phyloP scores from a whole-genome alignment of 92 coral and sea anemone species.

The Palythoa grandiflora region DNA sequence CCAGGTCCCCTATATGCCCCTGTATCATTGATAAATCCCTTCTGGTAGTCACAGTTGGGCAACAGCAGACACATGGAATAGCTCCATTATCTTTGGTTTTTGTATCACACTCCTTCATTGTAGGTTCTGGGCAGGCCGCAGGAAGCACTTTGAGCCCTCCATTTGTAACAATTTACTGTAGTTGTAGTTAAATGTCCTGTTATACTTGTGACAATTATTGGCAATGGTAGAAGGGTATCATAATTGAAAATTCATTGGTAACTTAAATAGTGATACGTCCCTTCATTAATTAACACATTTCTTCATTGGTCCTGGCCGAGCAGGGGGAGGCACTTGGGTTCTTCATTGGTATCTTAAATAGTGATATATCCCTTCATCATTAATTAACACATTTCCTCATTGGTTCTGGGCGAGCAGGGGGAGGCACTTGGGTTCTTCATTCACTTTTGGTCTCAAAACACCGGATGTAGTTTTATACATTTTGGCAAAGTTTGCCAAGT shows the following conservation, averaged over 20 bases:
- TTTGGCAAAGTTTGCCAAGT: slow-evolving; percentile 1
- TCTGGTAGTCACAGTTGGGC: background rate
- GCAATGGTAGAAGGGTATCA: background rate
- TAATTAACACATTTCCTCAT: no score
- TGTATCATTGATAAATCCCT: background rate
- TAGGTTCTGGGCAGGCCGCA: background rate
- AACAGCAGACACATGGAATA: background rate
- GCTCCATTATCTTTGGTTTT: background rate
- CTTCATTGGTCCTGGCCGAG: background rate
- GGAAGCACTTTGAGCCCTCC: background rate
- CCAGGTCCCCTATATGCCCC: no score
- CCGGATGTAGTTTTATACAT: background rate
- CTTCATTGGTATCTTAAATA: background rate
- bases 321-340: background rate
- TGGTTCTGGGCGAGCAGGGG: no score
- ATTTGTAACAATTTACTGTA: no score
- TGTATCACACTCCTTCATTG: background rate
- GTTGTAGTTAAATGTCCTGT: background rate
- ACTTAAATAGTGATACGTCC: no score
- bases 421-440: background rate
- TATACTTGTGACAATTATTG: background rate
- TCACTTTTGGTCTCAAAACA: background rate
- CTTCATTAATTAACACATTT: no score
- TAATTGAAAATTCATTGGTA: background rate
- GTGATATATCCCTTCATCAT: no score